These are phyloP conservation scores for Takifugu bimaculatus DNA, from an alignment of 2,113 vertebrate species.

Conservation along the genomic window DNA sequence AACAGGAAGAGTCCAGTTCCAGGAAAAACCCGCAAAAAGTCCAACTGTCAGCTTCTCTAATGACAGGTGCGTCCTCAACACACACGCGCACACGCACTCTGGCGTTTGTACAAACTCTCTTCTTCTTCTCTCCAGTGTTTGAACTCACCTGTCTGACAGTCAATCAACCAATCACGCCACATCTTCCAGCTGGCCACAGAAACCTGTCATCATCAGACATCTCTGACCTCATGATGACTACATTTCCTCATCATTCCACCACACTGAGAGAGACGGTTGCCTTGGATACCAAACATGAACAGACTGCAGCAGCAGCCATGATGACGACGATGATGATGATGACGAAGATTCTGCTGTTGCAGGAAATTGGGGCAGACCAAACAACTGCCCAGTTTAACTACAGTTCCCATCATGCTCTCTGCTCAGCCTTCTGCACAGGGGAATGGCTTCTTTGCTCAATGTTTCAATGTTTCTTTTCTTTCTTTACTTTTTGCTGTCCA, in stretches of 20 bases:
- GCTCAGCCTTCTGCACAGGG: constrained; percentile 32
- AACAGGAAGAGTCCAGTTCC: constrained; percentile 67
- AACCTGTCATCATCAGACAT: constrained; percentile 43
- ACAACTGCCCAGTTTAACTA: constrained; percentile 37
- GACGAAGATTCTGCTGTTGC: constrained; percentile 27
- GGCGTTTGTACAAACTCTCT: background rate
- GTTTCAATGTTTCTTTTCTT: constrained; percentile 34
- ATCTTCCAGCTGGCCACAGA: constrained; percentile 64
- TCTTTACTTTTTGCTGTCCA: constrained; percentile 12
- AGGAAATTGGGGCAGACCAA: constrained; percentile 20
- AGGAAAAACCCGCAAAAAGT: constrained; percentile 60
- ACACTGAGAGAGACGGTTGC: constrained; percentile 52
- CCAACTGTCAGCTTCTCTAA: constrained; percentile 69
- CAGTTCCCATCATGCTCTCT: constrained; percentile 61
- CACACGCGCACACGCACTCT: background rate
- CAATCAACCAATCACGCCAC: constrained; percentile 62
- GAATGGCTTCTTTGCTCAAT: constrained; percentile 36
- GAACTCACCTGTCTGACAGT: constrained; percentile 39
- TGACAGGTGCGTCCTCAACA: constrained; percentile 28
- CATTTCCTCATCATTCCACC: constrained; percentile 13
- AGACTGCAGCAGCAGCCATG: constrained; percentile 26
- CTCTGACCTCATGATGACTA: constrained; percentile 38
- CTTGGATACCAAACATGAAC: constrained; percentile 57
- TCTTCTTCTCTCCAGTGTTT: constrained; percentile 37
- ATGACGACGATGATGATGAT: constrained; percentile 9